These are phyloP conservation scores for Poeciliopsis turrubarensis DNA, from an alignment of 2,113 vertebrate genomes.

Conservation along the genomic window DNA sequence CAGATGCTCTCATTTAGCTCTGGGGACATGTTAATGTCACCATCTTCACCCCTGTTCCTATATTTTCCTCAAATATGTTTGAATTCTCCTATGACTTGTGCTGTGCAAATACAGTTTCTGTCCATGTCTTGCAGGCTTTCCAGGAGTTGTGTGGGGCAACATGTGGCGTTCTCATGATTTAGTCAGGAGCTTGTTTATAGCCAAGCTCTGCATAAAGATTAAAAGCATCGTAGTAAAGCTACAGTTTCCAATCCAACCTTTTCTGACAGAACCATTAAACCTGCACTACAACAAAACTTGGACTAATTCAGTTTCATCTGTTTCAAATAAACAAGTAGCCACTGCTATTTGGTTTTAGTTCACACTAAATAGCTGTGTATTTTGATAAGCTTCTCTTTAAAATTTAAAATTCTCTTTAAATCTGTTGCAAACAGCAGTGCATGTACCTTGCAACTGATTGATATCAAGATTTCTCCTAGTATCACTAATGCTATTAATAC, in stretches of 20 bases:
- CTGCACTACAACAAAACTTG: not conserved
- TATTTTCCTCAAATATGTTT: no score
- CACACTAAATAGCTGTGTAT: not conserved
- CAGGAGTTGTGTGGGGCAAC: not conserved
- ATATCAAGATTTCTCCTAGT: no score
- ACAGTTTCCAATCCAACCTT: not conserved
- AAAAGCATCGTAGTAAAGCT: not conserved
- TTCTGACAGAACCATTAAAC: not conserved
- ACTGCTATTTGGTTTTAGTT: not conserved
- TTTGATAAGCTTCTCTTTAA: not conserved
- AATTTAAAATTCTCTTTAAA: not conserved
- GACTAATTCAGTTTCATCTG: not conserved
- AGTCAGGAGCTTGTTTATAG: constrained; percentile 8
- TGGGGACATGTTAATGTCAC: no score
- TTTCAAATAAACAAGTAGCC: not conserved
- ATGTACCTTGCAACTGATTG: no score
- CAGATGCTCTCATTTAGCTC: no score
- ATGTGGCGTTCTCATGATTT: not conserved
- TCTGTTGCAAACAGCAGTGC: no score
- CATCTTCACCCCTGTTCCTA: no score
- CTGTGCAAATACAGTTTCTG: not conserved
- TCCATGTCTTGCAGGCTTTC: not conserved
- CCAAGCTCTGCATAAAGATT: not conserved
- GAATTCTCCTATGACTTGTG: not conserved
- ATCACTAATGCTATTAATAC: not conserved